A percentile compares a stretch with the other conserved stretches of the same genome.
These are phyloP conservation scores for Lathronympha strigana DNA, from an alignment of 2,888 invertebrate genomes.

Conservation along the genomic window DNA sequence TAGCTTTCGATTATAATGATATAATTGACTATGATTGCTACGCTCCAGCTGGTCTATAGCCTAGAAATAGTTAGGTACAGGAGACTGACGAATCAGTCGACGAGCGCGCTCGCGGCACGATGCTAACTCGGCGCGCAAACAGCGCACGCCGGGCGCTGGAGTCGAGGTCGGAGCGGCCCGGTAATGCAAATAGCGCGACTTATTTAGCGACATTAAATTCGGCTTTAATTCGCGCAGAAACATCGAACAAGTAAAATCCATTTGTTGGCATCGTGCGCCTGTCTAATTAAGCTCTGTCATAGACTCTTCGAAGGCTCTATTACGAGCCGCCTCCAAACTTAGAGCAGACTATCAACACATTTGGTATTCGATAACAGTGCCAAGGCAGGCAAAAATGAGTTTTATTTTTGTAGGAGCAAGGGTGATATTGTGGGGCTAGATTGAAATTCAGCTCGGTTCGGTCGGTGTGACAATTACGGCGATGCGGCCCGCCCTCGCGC, in stretches of 20 bases:
- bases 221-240: slow-evolving; percentile 65
- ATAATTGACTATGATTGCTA: slow-evolving; percentile 14
- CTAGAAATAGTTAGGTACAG: slow-evolving; percentile 9
- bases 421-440: slow-evolving; percentile 73
- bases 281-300: slow-evolving; percentile 84
- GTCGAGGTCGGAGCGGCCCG: slow-evolving; percentile 42
- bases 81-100: slow-evolving; percentile 7
- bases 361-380: slow-evolving; percentile 73
- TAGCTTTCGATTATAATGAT: slow-evolving; percentile 35
- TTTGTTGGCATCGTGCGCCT: slow-evolving; percentile 79
- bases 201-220: slow-evolving; percentile 59
- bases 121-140: slow-evolving; percentile 59
- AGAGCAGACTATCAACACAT: slow-evolving; percentile 79
- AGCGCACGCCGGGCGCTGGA: slow-evolving; percentile 36
- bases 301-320: slow-evolving; percentile 84
- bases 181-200: slow-evolving; percentile 58
- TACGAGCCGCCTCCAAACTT: slow-evolving; percentile 81
- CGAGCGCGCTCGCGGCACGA: slow-evolving; percentile 44
- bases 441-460: slow-evolving; percentile 67
- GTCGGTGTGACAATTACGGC: slow-evolving; percentile 83
- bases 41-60: neutral
- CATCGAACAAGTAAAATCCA: slow-evolving; percentile 82
- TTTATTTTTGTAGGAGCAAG: slow-evolving; percentile 71
- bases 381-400: slow-evolving; percentile 60
- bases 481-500: slow-evolving; percentile 83